Conservation (phyloP, 2,113 vertebrate species). For the Pangasianodon gigas region DNA sequence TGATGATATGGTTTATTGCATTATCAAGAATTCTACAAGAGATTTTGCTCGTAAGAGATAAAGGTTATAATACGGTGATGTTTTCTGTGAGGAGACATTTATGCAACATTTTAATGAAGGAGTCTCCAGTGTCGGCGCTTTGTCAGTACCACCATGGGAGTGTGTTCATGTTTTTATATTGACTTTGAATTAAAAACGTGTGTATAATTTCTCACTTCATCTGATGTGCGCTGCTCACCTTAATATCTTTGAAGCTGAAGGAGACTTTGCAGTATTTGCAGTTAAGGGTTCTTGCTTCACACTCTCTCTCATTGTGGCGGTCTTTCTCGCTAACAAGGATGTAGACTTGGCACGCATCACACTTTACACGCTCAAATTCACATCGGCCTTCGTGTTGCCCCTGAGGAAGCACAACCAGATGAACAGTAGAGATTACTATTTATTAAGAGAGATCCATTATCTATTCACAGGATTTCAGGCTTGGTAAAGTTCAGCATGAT, state of each 20-base stretch:
- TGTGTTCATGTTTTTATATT: background rate
- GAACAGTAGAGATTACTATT: background rate
- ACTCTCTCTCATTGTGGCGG: conserved; percentile 79
- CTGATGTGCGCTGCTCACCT: conserved; percentile 64
- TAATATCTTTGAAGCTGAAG: conserved; percentile 75
- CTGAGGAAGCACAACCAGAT: conserved; percentile 46
- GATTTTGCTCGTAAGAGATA: background rate
- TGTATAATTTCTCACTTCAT: background rate
- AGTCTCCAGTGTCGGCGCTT: background rate
- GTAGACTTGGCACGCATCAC: conserved; percentile 74
- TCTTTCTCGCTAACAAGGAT: conserved; percentile 79
- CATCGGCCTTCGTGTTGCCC: conserved; percentile 77
- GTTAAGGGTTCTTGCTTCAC: conserved; percentile 79
- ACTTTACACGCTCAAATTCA: conserved; percentile 75
- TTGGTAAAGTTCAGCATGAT: background rate
- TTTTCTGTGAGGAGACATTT: background rate
- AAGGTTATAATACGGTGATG: background rate
- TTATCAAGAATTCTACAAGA: background rate
- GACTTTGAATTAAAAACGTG: background rate
- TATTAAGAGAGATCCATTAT: background rate
- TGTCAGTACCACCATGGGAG: background rate
- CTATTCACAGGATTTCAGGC: background rate
- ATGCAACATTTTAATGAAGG: background rate
- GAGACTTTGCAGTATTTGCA: conserved; percentile 81
- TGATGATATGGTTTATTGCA: background rate